Evolutionary conservation across 2,888 invertebrate species (phyloP).

Genomic region (Drosophila tripunctata): DNA sequence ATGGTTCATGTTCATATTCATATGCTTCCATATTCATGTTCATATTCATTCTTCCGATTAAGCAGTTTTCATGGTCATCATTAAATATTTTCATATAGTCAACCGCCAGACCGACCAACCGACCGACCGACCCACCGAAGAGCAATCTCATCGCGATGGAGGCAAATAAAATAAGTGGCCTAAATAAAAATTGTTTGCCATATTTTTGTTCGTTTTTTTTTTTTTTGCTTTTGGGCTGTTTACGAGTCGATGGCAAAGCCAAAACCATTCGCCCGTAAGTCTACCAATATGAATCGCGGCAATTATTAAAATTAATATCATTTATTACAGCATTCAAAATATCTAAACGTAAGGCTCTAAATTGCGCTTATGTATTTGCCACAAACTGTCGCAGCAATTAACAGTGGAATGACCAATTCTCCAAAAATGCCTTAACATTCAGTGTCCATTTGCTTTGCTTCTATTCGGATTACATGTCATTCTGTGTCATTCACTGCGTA

Average conservation of each 20-base stretch:
- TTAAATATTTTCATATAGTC: conserved; percentile 61
- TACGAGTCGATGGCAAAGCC: conserved; percentile 50
- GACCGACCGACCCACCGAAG: not conserved
- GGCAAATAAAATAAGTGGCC: conserved; percentile 65
- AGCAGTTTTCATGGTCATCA: conserved; percentile 79
- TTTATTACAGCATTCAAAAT: conserved; percentile 81
- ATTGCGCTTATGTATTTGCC: conserved; percentile 40
- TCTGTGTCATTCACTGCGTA: conserved; percentile 15
- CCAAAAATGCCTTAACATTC: conserved; percentile 29
- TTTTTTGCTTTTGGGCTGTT: conserved; percentile 17
- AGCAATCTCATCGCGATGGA: conserved; percentile 43
- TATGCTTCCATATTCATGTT: conserved; percentile 49
- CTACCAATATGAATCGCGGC: conserved; percentile 58
- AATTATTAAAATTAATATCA: conserved; percentile 82
- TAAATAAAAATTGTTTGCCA: conserved; percentile 61
- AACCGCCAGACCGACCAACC: not conserved
- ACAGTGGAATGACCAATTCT: conserved; percentile 34
- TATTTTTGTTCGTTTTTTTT: conserved; percentile 27
- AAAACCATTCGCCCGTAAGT: conserved; percentile 22
- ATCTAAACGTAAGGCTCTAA: conserved; percentile 35
- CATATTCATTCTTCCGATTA: conserved; percentile 80
- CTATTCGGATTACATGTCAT: conserved; percentile 9
- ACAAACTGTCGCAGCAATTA: conserved; percentile 77
- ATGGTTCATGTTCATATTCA: conserved; percentile 14
- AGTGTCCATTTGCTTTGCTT: not conserved